A percentile compares a stretch with the other conserved stretches of the same genome.
phyloP scores from a whole-genome alignment of 1,140 invertebrate genomes.

The Calosoma granatense region DNA sequence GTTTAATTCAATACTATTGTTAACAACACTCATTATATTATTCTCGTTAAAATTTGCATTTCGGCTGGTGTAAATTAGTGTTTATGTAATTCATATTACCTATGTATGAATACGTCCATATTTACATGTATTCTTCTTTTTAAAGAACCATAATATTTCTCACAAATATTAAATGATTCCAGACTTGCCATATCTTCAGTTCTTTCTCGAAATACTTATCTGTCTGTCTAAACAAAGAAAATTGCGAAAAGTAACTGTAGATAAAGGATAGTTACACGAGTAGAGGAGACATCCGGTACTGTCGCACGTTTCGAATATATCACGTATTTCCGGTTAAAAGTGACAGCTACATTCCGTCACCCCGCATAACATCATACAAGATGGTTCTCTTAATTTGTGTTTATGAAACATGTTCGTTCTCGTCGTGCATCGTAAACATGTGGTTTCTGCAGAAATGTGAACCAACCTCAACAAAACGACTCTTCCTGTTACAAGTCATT shows the following conservation, averaged over 20 bases:
- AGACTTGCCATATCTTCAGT: too few species aligned
- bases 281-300: not conserved
- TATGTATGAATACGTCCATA: too few species aligned
- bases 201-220: too few species aligned
- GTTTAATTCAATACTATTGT: too few species aligned
- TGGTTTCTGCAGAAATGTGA: not conserved
- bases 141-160: too few species aligned
- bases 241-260: not conserved
- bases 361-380: not conserved
- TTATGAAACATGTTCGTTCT: not conserved
- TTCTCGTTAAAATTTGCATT: too few species aligned
- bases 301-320: conserved; percentile 3
- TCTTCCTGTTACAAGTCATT: not conserved
- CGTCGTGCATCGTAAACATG: not conserved
- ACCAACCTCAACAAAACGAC: not conserved
- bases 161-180: too few species aligned
- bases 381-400: not conserved
- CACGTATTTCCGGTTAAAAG: not conserved
- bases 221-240: too few species aligned
- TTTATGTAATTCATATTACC: too few species aligned
- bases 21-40: too few species aligned
- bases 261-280: not conserved
- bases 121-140: too few species aligned
- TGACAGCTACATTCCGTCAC: not conserved
- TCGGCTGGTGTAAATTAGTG: too few species aligned